Evolutionary conservation across 2,888 invertebrate species (phyloP).

Genomic region (Philereme transversata): DNA sequence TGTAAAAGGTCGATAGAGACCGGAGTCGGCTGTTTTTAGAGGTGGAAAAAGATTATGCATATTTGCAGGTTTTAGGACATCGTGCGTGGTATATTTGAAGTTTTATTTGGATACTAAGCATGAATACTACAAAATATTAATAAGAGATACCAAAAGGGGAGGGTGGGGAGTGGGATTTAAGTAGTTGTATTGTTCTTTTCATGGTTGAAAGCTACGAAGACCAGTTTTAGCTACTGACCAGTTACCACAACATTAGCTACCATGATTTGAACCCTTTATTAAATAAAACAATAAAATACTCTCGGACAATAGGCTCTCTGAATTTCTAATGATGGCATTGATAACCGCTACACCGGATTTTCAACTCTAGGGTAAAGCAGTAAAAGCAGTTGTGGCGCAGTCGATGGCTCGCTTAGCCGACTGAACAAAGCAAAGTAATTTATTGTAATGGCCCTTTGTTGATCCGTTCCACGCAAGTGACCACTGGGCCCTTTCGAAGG

Average conservation of each 20-base stretch:
- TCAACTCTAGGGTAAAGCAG: constrained; percentile 18
- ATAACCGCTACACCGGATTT: constrained; percentile 6
- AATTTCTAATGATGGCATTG: constrained; percentile 30
- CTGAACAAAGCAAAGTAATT: constrained; percentile 46
- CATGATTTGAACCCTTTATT: constrained; percentile 28
- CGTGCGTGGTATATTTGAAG: background rate
- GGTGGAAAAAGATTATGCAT: constrained; percentile 5
- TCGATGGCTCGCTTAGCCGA: constrained; percentile 25
- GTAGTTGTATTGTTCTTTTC: constrained; percentile 6
- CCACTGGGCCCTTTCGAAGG: constrained; percentile 39
- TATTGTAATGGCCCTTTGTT: constrained; percentile 51
- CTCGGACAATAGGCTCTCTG: constrained; percentile 30
- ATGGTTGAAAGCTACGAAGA: background rate
- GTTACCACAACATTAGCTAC: constrained; percentile 17
- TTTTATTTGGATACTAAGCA: background rate
- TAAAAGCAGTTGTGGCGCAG: constrained; percentile 13
- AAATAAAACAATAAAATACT: constrained; percentile 33
- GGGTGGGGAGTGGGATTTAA: background rate
- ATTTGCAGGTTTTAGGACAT: background rate
- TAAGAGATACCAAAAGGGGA: no score
- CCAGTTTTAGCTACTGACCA: constrained; percentile 3
- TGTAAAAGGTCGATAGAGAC: constrained; percentile 18
- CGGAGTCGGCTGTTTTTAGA: constrained; percentile 12
- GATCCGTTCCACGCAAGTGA: constrained; percentile 48
- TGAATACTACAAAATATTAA: no score